Conservation (phyloP, 2,113 vertebrate genomes). For the Hemibagrus wyckioides region DNA sequence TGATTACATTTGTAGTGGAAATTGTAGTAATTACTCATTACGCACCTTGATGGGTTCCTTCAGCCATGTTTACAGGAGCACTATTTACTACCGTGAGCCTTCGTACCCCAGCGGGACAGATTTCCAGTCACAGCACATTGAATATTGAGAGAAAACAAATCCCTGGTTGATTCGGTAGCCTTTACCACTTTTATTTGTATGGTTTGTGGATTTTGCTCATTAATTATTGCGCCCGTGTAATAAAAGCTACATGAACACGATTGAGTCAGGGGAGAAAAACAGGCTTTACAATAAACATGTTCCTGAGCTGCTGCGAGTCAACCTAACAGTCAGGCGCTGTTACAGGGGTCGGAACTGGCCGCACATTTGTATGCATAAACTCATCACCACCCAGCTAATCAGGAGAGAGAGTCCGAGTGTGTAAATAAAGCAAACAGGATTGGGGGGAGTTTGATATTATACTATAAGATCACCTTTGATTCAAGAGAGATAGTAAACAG, state of each 20-base stretch:
- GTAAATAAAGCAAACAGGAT: not conserved
- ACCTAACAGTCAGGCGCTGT: not conserved
- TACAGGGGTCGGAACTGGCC: not conserved
- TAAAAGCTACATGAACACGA: not conserved
- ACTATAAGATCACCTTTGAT: not conserved
- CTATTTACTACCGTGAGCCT: slow-evolving; percentile 33
- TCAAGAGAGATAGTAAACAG: not conserved
- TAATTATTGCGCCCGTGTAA: not conserved
- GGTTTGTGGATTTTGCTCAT: slow-evolving; percentile 4
- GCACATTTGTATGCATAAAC: too few species aligned
- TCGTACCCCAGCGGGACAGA: not conserved
- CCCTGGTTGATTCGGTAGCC: not conserved
- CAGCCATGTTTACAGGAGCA: slow-evolving; percentile 34
- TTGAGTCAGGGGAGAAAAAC: not conserved
- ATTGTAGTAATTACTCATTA: slow-evolving; percentile 44
- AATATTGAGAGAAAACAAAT: slow-evolving; percentile 18
- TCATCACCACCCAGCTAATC: not conserved
- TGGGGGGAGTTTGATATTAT: not conserved
- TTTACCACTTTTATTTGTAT: slow-evolving; percentile 17
- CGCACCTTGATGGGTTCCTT: slow-evolving; percentile 29
- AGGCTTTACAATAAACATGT: not conserved
- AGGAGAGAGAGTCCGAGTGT: not conserved
- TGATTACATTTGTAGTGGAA: slow-evolving; percentile 33
- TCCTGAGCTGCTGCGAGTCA: not conserved
- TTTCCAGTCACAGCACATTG: slow-evolving; percentile 19